These are phyloP conservation scores for Picathartes gymnocephalus DNA, from an alignment of 2,113 vertebrate species.

Conservation along the genomic window DNA sequence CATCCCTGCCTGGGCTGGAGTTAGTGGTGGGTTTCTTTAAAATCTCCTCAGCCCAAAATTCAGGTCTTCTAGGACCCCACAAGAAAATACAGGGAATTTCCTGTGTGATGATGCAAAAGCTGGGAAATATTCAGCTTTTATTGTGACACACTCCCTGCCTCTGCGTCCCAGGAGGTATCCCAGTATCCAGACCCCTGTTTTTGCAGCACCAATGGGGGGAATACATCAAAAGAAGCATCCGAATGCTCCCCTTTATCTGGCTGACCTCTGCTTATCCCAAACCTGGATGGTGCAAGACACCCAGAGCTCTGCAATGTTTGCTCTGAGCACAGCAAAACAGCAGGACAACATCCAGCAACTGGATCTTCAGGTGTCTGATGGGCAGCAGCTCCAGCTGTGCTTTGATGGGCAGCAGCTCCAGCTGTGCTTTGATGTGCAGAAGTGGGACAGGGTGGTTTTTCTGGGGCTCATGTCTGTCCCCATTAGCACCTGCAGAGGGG, in stretches of 20 bases:
- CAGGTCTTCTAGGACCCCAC: background rate
- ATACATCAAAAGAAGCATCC: background rate
- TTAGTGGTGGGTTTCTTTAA: background rate
- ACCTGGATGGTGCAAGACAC: background rate
- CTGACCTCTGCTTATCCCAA: accelerated
- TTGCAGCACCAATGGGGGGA: background rate
- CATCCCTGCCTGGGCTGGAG: background rate
- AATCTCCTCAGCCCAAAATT: background rate
- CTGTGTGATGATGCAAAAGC: background rate
- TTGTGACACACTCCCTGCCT: background rate
- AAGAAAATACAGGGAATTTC: background rate
- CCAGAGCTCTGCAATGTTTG: background rate
- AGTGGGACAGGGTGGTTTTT: background rate
- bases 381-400: background rate
- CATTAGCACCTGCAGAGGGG: background rate
- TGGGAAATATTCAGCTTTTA: background rate
- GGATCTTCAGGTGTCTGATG: background rate
- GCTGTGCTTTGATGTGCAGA: background rate
- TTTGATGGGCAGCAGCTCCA: background rate
- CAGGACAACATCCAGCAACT: background rate
- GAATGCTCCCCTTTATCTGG: accelerated
- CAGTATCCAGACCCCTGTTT: background rate
- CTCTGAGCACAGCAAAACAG: background rate
- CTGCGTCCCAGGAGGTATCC: accelerated
- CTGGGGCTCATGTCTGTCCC: background rate